A percentile compares a stretch with the other conserved stretches of the same genome.
phyloP scores from a whole-genome alignment of 2,113 vertebrate genomes.

The Spea multiplicata region DNA sequence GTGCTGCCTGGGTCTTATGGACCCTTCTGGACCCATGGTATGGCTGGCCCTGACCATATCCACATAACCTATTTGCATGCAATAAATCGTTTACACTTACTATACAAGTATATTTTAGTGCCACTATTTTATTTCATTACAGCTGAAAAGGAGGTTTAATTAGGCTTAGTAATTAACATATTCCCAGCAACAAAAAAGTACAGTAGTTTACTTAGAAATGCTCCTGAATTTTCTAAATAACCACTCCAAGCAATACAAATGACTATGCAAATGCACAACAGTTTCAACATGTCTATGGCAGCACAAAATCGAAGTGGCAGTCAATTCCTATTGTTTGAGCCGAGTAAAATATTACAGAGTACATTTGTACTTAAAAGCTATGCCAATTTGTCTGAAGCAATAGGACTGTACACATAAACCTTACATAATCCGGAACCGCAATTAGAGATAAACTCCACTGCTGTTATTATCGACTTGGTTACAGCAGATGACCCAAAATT shows the following conservation, averaged over 20 bases:
- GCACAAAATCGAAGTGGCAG: slow-evolving; percentile 3
- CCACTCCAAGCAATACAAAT: not conserved
- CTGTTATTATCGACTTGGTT: slow-evolving; percentile 22
- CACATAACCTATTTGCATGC: too few species aligned
- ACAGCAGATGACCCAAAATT: slow-evolving; percentile 26
- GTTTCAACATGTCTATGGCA: not conserved
- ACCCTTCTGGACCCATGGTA: too few species aligned
- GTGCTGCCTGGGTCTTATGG: too few species aligned
- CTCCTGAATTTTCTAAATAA: not conserved
- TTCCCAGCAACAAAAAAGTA: too few species aligned
- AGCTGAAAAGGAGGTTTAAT: too few species aligned
- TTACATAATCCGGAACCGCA: slow-evolving; percentile 27
- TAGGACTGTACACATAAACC: slow-evolving; percentile 11
- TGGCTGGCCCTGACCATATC: too few species aligned
- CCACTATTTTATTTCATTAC: too few species aligned
- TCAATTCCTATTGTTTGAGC: slow-evolving; percentile 12
- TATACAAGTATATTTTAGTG: too few species aligned
- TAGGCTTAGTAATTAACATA: too few species aligned
- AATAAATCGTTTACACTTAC: too few species aligned
- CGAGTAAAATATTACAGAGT: slow-evolving; percentile 22
- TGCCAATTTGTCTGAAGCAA: slow-evolving; percentile 18
- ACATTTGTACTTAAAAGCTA: slow-evolving; percentile 38
- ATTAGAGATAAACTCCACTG: slow-evolving; percentile 25
- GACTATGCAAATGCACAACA: slow-evolving; percentile 17
- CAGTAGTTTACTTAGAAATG: too few species aligned